Evolutionary conservation across 2,888 invertebrate species (phyloP).

Genomic region (Carpatolechia fugitivella): DNA sequence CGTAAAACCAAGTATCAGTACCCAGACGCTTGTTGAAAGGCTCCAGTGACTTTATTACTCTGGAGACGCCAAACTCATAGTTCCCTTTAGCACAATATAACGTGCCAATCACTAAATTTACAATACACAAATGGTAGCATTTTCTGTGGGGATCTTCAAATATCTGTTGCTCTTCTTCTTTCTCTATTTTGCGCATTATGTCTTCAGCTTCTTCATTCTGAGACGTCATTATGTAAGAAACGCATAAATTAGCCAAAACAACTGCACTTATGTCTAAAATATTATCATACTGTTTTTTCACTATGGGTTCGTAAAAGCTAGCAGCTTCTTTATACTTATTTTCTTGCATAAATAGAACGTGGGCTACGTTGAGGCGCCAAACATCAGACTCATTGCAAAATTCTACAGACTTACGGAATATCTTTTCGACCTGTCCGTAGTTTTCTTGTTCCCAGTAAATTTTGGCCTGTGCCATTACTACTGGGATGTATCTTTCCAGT

Average conservation of each 20-base stretch:
- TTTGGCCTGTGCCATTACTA: constrained; percentile 99
- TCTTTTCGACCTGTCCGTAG: constrained; percentile 96
- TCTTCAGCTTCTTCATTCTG: constrained; percentile 99
- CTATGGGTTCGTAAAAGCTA: constrained; percentile 98
- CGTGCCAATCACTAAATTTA: constrained; percentile 99
- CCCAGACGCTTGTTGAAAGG: constrained; percentile 96
- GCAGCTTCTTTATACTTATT: constrained; percentile 99
- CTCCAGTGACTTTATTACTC: constrained; percentile 97
- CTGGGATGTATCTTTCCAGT: constrained; percentile 95
- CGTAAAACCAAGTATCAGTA: constrained; percentile 99
- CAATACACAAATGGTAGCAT: constrained; percentile 97
- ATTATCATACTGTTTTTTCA: constrained; percentile 96
- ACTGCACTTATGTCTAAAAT: constrained; percentile 98
- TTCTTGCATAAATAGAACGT: constrained; percentile 99
- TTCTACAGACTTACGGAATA: constrained; percentile 97
- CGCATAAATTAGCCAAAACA: constrained; percentile 98
- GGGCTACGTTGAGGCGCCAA: constrained; percentile 99
- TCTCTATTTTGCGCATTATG: constrained; percentile 98
- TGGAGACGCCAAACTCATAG: constrained; percentile 98
- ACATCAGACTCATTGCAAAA: constrained; percentile 98
- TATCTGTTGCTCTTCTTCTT: constrained; percentile 96
- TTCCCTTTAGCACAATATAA: constrained; percentile 99
- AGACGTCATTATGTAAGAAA: constrained; percentile 99
- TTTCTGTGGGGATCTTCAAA: constrained; percentile 96
- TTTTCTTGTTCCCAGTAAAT: constrained; percentile 99